A percentile compares a stretch with the other conserved stretches of the same genome.
phyloP scores from a whole-genome alignment of 2,797 vertebrate species.

The Pagetopsis macropterus region DNA sequence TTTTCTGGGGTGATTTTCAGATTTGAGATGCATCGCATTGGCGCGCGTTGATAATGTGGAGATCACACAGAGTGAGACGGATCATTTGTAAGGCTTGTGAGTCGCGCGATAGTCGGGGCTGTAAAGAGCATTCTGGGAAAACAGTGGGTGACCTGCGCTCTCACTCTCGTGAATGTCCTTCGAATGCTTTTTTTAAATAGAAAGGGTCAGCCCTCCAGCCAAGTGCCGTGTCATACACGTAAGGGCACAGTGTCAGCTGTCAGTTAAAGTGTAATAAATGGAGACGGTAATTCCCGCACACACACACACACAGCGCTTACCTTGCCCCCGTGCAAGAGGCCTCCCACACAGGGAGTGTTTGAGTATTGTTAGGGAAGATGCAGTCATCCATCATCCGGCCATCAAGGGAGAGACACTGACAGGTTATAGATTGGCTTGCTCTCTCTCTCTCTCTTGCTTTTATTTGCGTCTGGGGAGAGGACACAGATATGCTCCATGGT shows the following conservation, averaged over 20 bases:
- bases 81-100: slow-evolving; percentile 52
- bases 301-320: slow-evolving; percentile 30
- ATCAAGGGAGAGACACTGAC: slow-evolving; percentile 74
- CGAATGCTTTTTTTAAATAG: neutral
- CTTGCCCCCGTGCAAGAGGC: slow-evolving; percentile 49
- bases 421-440: slow-evolving; percentile 70
- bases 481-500: slow-evolving; percentile 45
- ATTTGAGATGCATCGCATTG: slow-evolving; percentile 50
- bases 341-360: slow-evolving; percentile 61
- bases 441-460: slow-evolving; percentile 22
- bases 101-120: slow-evolving; percentile 21
- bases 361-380: slow-evolving; percentile 69
- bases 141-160: neutral
- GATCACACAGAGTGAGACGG: slow-evolving; percentile 54
- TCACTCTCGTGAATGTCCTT: neutral
- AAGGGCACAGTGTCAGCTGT: slow-evolving; percentile 49
- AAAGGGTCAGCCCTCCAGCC: slow-evolving; percentile 8
- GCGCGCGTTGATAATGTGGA: slow-evolving; percentile 41
- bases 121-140: neutral
- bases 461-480: neutral
- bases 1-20: slow-evolving; percentile 59
- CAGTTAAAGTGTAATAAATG: slow-evolving; percentile 33
- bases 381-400: slow-evolving; percentile 78
- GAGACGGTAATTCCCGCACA: slow-evolving; percentile 37
- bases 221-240: slow-evolving; percentile 22